These are phyloP conservation scores for Platysteira castanea DNA, from an alignment of 2,113 vertebrate genomes.

Conservation along the genomic window DNA sequence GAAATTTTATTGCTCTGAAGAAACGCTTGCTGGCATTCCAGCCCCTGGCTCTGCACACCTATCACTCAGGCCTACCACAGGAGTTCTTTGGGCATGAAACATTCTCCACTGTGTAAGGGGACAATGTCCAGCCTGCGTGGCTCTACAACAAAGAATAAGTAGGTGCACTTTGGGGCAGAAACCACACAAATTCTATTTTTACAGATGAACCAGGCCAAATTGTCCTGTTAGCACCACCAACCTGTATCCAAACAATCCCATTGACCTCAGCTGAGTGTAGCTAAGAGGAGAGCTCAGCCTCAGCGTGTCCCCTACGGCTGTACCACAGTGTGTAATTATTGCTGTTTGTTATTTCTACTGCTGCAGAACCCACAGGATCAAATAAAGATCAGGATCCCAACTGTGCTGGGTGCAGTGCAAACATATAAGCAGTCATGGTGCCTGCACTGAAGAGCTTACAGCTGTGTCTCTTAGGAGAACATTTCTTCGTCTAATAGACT, in stretches of 20 bases:
- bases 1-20: background rate
- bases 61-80: too few relatives aligned
- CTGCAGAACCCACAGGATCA: slow-evolving; percentile 15
- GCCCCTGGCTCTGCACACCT: background rate
- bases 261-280: background rate
- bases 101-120: background rate
- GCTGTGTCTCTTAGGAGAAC: slow-evolving; percentile 11
- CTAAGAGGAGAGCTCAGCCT: background rate
- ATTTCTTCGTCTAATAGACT: background rate
- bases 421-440: slow-evolving; percentile 33
- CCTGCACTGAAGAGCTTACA: slow-evolving; percentile 38
- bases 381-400: slow-evolving; percentile 18
- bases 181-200: background rate
- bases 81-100: background rate
- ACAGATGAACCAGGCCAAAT: background rate
- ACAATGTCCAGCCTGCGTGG: background rate
- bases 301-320: rapidly evolving
- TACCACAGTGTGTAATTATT: background rate
- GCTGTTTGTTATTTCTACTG: slow-evolving; percentile 21
- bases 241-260: background rate
- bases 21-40: background rate
- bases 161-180: background rate
- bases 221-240: background rate
- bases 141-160: background rate
- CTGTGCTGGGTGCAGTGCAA: slow-evolving; percentile 20